These are phyloP conservation scores for Drosophila nr. medialis DNA, from an alignment of 2,888 invertebrate species.

Conservation along the genomic window DNA sequence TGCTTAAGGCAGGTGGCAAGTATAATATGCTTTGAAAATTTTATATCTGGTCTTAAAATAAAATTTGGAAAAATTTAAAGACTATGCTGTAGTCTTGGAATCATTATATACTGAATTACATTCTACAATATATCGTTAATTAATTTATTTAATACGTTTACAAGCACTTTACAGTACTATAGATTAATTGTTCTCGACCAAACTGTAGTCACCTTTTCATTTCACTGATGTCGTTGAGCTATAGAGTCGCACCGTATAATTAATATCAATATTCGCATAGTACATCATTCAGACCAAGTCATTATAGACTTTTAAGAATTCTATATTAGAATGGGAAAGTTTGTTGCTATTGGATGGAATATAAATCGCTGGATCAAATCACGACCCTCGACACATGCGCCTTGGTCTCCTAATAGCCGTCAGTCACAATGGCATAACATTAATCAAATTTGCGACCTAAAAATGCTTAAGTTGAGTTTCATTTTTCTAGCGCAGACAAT, in stretches of 20 bases:
- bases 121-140: background rate
- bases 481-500: slow-evolving; percentile 68
- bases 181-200: background rate
- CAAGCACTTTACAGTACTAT: background rate
- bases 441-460: slow-evolving; percentile 75
- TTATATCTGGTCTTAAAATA: background rate
- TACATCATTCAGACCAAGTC: slow-evolving; percentile 20
- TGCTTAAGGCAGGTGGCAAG: background rate
- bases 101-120: background rate
- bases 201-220: background rate
- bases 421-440: slow-evolving; percentile 68
- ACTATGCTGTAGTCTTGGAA: background rate
- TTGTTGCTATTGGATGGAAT: slow-evolving; percentile 67
- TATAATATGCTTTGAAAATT: background rate
- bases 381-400: slow-evolving; percentile 53
- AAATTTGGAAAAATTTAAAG: background rate
- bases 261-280: slow-evolving; percentile 44
- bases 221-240: background rate
- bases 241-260: slow-evolving; percentile 23
- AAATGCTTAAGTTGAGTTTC: slow-evolving; percentile 67
- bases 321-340: slow-evolving; percentile 12
- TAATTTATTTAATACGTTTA: no score
- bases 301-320: slow-evolving; percentile 48
- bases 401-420: slow-evolving; percentile 63
- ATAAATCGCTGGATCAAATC: slow-evolving; percentile 73